phyloP scores from a whole-genome alignment of 2,113 vertebrate species.

The Epinephelus lanceolatus region DNA sequence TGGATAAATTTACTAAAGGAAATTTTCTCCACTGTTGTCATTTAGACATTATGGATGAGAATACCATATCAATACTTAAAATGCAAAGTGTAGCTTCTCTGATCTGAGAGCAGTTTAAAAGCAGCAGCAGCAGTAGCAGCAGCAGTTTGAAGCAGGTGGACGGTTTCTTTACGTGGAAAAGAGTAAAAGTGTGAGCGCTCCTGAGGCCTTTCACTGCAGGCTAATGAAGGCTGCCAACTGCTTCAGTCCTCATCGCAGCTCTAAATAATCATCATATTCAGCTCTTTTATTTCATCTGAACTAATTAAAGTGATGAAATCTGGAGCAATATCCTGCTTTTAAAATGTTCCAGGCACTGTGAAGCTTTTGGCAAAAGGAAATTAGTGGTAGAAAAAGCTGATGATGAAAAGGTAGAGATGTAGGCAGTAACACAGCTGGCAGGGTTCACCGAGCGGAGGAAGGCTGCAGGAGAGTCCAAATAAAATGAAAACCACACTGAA shows the following conservation, averaged over 20 bases:
- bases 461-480: not conserved
- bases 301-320: constrained; percentile 76
- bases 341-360: constrained; percentile 54
- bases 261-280: constrained; percentile 62
- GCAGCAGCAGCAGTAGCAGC: not conserved
- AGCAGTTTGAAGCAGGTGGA: constrained; percentile 16
- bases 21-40: no score
- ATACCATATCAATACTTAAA: no score
- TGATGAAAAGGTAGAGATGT: constrained; percentile 66
- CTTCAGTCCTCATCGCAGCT: not conserved
- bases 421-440: constrained; percentile 40
- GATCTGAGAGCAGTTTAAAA: not conserved
- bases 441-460: constrained; percentile 7
- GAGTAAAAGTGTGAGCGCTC: constrained; percentile 22
- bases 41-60: no score
- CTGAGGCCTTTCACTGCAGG: constrained; percentile 54
- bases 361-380: constrained; percentile 58
- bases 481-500: no score
- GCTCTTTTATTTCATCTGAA: constrained; percentile 57
- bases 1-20: no score
- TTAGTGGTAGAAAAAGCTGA: constrained; percentile 30
- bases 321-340: constrained; percentile 51
- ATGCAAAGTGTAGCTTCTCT: not conserved
- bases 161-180: constrained; percentile 25
- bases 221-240: constrained; percentile 21